A percentile compares a stretch with the other conserved stretches of the same genome.
These are phyloP conservation scores for Euplagia quadripunctaria DNA, from an alignment of 2,888 invertebrate genomes.

Conservation along the genomic window DNA sequence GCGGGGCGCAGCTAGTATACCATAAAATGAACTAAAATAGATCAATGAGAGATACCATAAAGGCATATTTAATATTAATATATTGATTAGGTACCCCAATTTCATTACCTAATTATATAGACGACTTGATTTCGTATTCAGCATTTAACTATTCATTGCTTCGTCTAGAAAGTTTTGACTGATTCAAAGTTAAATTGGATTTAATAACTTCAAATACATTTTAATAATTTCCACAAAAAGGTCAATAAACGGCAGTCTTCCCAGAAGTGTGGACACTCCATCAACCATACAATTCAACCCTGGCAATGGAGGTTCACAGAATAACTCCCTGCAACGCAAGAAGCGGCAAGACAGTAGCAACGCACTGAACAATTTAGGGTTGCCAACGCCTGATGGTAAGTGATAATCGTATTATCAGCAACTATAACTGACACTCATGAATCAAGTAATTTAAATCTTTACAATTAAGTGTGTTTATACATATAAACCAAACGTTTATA, in stretches of 20 bases:
- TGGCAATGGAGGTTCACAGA: slow-evolving; percentile 75
- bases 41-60: not conserved
- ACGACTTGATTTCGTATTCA: not conserved
- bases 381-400: slow-evolving; percentile 76
- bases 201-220: not conserved
- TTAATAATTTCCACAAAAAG: slow-evolving; percentile 47
- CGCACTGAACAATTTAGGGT: slow-evolving; percentile 76
- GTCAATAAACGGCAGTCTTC: slow-evolving; percentile 81
- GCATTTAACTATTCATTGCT: not conserved
- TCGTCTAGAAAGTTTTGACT: slow-evolving; percentile 1
- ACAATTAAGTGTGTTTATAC: no score
- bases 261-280: slow-evolving; percentile 78
- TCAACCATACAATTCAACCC: slow-evolving; percentile 78
- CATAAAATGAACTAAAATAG: not conserved
- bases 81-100: not conserved
- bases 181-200: not conserved
- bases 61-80: not conserved
- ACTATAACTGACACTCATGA: not conserved
- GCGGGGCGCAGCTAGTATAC: no score
- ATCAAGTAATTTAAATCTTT: not conserved
- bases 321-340: slow-evolving; percentile 77
- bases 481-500: no score
- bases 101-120: not conserved
- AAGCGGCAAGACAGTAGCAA: slow-evolving; percentile 80
- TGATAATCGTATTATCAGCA: not conserved